A percentile compares a stretch with the other conserved stretches of the same genome.
phyloP scores from a whole-genome alignment of 2,888 invertebrate genomes.

The Epiblema foenella region DNA sequence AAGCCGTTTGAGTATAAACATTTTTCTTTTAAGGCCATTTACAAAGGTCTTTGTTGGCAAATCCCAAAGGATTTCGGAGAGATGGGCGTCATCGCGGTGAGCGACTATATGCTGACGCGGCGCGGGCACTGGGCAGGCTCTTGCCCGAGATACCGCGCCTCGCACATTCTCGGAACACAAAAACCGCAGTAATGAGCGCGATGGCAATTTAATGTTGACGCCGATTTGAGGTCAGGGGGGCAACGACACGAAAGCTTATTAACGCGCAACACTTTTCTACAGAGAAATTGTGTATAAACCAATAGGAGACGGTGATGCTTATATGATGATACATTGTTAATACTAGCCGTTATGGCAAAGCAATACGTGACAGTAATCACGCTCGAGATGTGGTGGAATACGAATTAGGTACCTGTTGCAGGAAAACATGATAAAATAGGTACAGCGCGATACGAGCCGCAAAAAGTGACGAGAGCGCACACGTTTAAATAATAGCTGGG shows the following conservation, averaged over 20 bases:
- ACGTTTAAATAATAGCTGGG: slow-evolving; percentile 31
- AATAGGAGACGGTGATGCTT: slow-evolving; percentile 3
- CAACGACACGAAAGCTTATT: slow-evolving; percentile 35
- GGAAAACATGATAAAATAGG: slow-evolving; percentile 35
- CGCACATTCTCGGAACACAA: slow-evolving; percentile 35
- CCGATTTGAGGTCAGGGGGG: slow-evolving; percentile 39
- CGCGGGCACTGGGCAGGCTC: slow-evolving; percentile 14
- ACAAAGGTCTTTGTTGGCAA: slow-evolving; percentile 11
- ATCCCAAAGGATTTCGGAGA: neutral
- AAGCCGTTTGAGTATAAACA: neutral
- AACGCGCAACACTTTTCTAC: slow-evolving; percentile 2
- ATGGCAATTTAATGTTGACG: slow-evolving; percentile 33
- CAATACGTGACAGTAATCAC: slow-evolving; percentile 29
- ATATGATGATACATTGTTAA: slow-evolving; percentile 1
- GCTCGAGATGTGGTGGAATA: slow-evolving; percentile 30
- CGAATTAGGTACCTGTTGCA: slow-evolving; percentile 31
- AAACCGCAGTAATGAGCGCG: slow-evolving; percentile 27
- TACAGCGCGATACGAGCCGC: slow-evolving; percentile 10
- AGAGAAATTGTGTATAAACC: neutral
- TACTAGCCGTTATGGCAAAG: slow-evolving; percentile 1
- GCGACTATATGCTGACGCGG: slow-evolving; percentile 19
- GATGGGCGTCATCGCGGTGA: slow-evolving; percentile 29
- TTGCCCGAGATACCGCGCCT: slow-evolving; percentile 12
- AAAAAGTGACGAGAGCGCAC: slow-evolving; percentile 25
- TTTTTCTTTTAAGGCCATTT: neutral